Percentiles rank a stretch among this genome's conserved stretches.
These are phyloP conservation scores for Argyresthia goedartella DNA, from an alignment of 2,888 invertebrate genomes.

Conservation along the genomic window DNA sequence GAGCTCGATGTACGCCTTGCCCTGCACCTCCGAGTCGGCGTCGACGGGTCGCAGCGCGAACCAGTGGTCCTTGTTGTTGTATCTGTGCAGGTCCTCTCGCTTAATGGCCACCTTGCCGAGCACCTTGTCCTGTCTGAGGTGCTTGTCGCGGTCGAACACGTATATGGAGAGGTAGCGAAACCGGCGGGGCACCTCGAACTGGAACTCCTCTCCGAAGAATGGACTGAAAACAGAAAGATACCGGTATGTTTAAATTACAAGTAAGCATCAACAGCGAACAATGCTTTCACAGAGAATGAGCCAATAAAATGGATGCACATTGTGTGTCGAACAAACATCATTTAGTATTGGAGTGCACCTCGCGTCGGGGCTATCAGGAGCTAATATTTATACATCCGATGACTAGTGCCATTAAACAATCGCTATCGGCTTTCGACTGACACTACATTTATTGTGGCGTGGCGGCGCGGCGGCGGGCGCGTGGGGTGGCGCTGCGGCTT, in stretches of 20 bases:
- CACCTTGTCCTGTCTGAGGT: slow-evolving; percentile 86
- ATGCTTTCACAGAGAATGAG: too few relatives aligned
- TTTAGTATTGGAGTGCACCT: slow-evolving; percentile 17
- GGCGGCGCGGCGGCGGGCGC: slow-evolving; percentile 26
- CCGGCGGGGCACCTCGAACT: slow-evolving; percentile 91
- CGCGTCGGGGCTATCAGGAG: slow-evolving; percentile 25
- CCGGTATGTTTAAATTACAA: too few relatives aligned
- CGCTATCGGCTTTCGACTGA: slow-evolving; percentile 31
- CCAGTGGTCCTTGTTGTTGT: slow-evolving; percentile 95
- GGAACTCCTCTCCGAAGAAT: slow-evolving; percentile 94
- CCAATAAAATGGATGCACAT: too few relatives aligned
- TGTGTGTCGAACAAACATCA: too few relatives aligned
- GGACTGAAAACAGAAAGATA: slow-evolving; percentile 81
- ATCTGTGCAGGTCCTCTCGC: slow-evolving; percentile 86
- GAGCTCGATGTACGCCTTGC: slow-evolving; percentile 89
- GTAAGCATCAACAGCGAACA: too few relatives aligned
- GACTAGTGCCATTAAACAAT: slow-evolving; percentile 27
- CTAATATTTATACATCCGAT: slow-evolving; percentile 24
- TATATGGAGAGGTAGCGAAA: slow-evolving; percentile 92
- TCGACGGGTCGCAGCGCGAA: slow-evolving; percentile 88
- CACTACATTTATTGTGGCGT: slow-evolving; percentile 28
- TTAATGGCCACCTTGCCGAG: slow-evolving; percentile 87
- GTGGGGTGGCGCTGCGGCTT: slow-evolving; percentile 30
- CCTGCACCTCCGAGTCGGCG: slow-evolving; percentile 92
- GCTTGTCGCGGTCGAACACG: slow-evolving; percentile 88